Evolutionary conservation across 2,888 invertebrate species (phyloP).

Genomic region (Melanophora roralis): DNA sequence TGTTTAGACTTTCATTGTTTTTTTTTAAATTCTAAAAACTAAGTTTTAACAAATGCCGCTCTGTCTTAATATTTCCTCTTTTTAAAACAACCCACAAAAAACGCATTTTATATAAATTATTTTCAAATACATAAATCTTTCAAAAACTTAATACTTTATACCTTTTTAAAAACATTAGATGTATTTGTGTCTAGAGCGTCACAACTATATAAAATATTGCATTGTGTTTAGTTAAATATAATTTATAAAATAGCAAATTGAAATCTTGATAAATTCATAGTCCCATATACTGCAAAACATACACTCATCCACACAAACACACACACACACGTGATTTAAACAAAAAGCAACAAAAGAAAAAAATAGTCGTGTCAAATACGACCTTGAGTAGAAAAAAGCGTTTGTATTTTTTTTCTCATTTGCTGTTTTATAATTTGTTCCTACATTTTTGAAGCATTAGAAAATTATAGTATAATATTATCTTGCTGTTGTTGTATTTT

Average conservation of each 20-base stretch:
- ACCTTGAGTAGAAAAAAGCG: constrained; percentile 60
- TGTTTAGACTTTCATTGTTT: constrained; percentile 2
- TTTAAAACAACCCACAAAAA: constrained; percentile 3
- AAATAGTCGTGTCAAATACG: constrained; percentile 63
- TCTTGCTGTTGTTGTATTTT: constrained; percentile 10
- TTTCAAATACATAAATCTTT: background rate
- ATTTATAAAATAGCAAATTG: constrained; percentile 34
- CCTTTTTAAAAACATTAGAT: background rate
- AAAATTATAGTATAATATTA: too few relatives aligned
- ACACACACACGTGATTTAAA: constrained; percentile 39
- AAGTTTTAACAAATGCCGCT: background rate
- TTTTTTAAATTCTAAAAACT: constrained; percentile 3
- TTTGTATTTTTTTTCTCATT: constrained; percentile 42
- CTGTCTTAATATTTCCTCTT: constrained; percentile 1
- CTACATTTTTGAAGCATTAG: constrained; percentile 57
- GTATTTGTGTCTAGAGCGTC: background rate
- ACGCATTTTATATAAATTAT: constrained; percentile 37
- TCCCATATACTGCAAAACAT: background rate
- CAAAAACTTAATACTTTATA: background rate
- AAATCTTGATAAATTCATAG: constrained; percentile 60
- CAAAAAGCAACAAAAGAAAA: constrained; percentile 22
- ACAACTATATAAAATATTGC: too few relatives aligned
- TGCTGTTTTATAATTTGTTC: constrained; percentile 62
- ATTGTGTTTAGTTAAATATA: constrained; percentile 22
- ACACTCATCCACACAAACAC: background rate